Evolutionary conservation across 2,797 vertebrate species (phyloP).

Genomic region (Mormyrops attenuatus): DNA sequence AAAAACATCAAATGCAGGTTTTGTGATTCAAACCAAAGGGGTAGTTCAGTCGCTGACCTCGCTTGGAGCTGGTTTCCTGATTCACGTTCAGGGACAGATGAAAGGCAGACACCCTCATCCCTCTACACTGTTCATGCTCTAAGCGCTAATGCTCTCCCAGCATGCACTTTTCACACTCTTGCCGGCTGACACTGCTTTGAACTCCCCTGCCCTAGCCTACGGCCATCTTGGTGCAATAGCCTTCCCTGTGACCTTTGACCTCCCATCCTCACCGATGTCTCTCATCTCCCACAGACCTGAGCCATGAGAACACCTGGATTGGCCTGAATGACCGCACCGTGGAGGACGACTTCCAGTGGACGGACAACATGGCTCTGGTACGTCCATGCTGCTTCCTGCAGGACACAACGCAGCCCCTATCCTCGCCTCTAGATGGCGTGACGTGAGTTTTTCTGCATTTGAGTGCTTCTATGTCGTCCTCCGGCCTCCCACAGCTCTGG

Average conservation of each 20-base stretch:
- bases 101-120: neutral
- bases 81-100: neutral
- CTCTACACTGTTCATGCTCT: neutral
- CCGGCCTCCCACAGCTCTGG: neutral
- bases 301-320: slow-evolving; percentile 94
- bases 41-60: neutral
- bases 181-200: neutral
- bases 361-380: slow-evolving; percentile 85
- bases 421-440: neutral
- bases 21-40: neutral
- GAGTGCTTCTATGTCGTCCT: neutral
- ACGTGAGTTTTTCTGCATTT: neutral
- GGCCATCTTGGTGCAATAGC: neutral
- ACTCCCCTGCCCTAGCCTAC: neutral
- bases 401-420: neutral
- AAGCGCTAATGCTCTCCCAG: neutral
- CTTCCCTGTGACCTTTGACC: neutral
- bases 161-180: neutral
- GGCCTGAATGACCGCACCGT: slow-evolving; percentile 91
- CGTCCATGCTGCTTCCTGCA: slow-evolving; percentile 35
- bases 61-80: neutral
- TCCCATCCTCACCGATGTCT: neutral
- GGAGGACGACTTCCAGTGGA: slow-evolving; percentile 97
- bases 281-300: slow-evolving; percentile 65
- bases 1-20: neutral